A percentile compares a stretch with the other conserved stretches of the same genome.
These are phyloP conservation scores for Hyles vespertilio DNA, from an alignment of 1,140 invertebrate genomes.

Conservation along the genomic window DNA sequence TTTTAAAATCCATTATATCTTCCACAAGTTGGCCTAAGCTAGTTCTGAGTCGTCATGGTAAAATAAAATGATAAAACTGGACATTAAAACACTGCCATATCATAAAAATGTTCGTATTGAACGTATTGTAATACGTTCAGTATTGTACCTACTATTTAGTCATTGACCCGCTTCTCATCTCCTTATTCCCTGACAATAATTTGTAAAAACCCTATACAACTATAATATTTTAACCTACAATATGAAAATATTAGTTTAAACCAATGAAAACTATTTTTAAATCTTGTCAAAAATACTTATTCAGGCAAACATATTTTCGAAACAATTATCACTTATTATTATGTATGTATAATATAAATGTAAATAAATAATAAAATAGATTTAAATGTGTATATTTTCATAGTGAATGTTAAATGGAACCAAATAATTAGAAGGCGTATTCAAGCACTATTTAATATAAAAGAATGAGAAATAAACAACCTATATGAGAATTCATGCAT, in stretches of 20 bases:
- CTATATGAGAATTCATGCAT: too few species aligned
- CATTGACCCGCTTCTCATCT: too few species aligned
- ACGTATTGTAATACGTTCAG: too few species aligned
- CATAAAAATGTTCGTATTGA: slow-evolving; percentile 2
- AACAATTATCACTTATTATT: slow-evolving; percentile 2
- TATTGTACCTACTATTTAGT: not conserved
- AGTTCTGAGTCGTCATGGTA: too few species aligned
- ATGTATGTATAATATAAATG: slow-evolving; percentile 28
- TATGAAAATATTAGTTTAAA: too few species aligned
- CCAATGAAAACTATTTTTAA: too few species aligned
- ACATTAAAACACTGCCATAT: slow-evolving; percentile 16
- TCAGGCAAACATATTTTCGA: too few species aligned
- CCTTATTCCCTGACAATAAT: slow-evolving; percentile 2
- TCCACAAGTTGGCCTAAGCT: too few species aligned
- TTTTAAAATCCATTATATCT: too few species aligned
- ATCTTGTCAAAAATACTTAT: too few species aligned
- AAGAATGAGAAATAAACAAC: too few species aligned
- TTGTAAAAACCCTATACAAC: not conserved
- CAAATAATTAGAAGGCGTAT: slow-evolving; percentile 61
- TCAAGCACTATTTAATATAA: not conserved
- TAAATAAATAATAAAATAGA: slow-evolving; percentile 61
- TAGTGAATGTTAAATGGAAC: slow-evolving; percentile 72
- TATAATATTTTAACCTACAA: not conserved
- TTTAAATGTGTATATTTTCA: slow-evolving; percentile 71
- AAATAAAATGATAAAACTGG: not conserved